Percentiles rank a stretch among this genome's conserved stretches.
Evolutionary conservation across 1,140 invertebrate species (phyloP).

Genomic region (Sycobia sp.): DNA sequence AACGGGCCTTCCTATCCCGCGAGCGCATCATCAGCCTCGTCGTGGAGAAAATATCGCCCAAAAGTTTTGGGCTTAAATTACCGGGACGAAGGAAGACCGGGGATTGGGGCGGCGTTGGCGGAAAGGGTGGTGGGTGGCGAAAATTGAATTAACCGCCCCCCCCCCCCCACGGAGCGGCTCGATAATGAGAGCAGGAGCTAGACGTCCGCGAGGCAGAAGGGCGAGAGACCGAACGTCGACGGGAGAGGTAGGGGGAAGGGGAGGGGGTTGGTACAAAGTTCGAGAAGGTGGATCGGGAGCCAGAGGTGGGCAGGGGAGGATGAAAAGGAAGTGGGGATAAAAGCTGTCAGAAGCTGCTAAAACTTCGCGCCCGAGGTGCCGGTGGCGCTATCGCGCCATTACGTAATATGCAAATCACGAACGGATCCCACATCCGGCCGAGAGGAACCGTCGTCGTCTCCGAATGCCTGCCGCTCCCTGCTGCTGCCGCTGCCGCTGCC

Average conservation of each 20-base stretch:
- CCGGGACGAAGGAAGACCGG: too few species aligned
- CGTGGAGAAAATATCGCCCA: conserved; percentile 10
- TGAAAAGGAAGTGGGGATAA: conserved; percentile 5
- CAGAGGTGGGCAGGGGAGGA: conserved; percentile 16
- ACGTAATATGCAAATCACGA: conserved; percentile 30
- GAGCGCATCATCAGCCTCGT: conserved; percentile 3
- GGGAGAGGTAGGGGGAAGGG: background rate
- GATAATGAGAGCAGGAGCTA: conserved; percentile 23
- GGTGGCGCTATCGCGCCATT: conserved; percentile 27
- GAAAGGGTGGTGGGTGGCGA: too few species aligned
- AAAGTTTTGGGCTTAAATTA: conserved; percentile 27
- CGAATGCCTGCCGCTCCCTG: too few species aligned
- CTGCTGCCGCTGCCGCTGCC: too few species aligned
- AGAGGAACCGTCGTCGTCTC: conserved; percentile 13
- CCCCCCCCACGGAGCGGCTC: too few species aligned
- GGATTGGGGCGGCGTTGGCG: too few species aligned
- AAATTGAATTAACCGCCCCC: conserved; percentile 33
- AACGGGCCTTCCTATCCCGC: too few species aligned
- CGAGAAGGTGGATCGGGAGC: background rate
- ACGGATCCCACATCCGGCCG: conserved; percentile 24
- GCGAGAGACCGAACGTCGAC: background rate
- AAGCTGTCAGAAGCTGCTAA: conserved; percentile 25
- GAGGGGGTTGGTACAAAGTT: too few species aligned
- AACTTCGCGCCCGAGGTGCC: conserved; percentile 27
- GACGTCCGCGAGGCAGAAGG: background rate